These are phyloP conservation scores for Ispidina picta DNA, from an alignment of 2,797 vertebrate genomes.

Conservation along the genomic window DNA sequence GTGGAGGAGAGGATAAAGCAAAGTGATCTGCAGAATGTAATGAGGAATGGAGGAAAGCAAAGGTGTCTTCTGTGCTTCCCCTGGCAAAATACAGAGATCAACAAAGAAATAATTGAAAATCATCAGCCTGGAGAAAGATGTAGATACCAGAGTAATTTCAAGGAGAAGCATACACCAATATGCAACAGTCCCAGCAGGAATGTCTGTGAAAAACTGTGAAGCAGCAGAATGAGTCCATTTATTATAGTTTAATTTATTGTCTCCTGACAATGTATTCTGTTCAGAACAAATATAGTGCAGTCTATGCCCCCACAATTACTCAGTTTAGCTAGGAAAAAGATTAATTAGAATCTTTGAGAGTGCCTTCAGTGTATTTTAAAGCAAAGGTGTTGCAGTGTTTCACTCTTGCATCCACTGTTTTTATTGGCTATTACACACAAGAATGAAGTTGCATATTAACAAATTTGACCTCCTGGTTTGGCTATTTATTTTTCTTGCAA, in stretches of 20 bases:
- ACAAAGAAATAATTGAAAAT: slow-evolving; percentile 15
- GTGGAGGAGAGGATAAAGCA: not conserved
- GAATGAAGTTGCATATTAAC: not conserved
- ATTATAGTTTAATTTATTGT: slow-evolving; percentile 29
- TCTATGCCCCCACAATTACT: not conserved
- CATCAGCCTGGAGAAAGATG: slow-evolving; percentile 5
- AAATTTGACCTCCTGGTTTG: not conserved
- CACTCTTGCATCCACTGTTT: not conserved
- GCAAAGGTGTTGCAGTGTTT: not conserved
- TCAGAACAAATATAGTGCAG: slow-evolving; percentile 10
- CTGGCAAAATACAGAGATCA: not conserved
- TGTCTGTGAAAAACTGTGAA: fast-evolving
- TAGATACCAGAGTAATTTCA: not conserved
- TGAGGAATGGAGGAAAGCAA: not conserved
- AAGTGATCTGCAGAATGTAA: not conserved
- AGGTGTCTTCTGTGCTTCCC: not conserved
- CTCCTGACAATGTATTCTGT: slow-evolving; percentile 11
- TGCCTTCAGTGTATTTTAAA: not conserved
- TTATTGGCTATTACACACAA: not conserved
- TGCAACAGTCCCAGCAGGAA: not conserved
- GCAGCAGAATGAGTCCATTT: slow-evolving; percentile 16
- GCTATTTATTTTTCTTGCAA: not conserved
- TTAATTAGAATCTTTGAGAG: not conserved
- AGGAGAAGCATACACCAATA: not conserved
- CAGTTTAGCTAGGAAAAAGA: not conserved